Evolutionary conservation across 2,797 vertebrate species (phyloP).

Genomic region (Syndactyla subalaris): DNA sequence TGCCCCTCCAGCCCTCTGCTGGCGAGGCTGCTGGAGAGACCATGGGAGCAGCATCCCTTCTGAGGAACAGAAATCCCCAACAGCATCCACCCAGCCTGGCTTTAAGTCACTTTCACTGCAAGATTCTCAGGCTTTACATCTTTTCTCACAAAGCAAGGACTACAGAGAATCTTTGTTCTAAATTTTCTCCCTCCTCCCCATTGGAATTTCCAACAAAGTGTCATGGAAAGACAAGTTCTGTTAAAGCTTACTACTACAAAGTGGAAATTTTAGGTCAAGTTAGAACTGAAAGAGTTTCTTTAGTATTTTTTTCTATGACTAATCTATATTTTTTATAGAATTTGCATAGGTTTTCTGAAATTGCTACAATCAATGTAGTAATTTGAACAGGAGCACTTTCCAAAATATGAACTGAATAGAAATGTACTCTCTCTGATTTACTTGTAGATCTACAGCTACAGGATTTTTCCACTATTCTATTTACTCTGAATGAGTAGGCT

Average conservation of each 20-base stretch:
- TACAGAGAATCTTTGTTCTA: constrained; percentile 20
- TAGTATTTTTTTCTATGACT: background rate
- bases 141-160: background rate
- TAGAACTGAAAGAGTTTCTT: background rate
- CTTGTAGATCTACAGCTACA: background rate
- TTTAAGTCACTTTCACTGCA: background rate
- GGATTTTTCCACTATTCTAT: background rate
- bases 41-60: background rate
- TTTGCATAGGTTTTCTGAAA: constrained; percentile 2
- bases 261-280: background rate
- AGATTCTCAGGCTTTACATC: background rate
- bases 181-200: background rate
- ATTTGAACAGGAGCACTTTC: background rate
- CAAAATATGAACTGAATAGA: background rate
- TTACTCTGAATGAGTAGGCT: background rate
- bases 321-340: background rate
- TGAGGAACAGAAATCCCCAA: background rate
- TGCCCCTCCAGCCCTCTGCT: background rate
- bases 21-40: background rate
- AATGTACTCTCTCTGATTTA: background rate
- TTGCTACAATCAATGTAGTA: background rate
- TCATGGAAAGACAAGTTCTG: background rate
- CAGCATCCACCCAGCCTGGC: background rate
- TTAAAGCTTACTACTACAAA: background rate
- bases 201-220: constrained; percentile 1